Conservation (phyloP, 2,113 vertebrate genomes). For the Chaetodon auriga region DNA sequence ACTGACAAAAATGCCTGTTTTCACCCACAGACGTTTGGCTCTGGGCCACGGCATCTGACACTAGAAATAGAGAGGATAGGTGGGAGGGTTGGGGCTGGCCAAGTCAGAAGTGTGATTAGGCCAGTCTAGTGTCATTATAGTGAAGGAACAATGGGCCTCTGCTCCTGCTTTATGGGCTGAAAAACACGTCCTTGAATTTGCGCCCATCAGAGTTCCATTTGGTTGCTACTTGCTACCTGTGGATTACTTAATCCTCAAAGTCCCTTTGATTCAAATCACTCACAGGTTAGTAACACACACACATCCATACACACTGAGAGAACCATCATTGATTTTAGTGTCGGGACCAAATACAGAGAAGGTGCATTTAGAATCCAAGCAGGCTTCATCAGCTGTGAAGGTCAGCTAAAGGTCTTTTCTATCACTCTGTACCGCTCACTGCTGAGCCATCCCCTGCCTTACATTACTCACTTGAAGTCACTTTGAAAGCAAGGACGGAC, state of each 20-base stretch:
- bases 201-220: constrained; percentile 44
- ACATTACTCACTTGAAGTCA: constrained; percentile 31
- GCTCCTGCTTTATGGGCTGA: not conserved
- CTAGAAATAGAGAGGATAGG: too few species aligned
- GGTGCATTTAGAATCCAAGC: constrained; percentile 55
- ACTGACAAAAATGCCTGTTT: too few species aligned
- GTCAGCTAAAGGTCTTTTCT: constrained; percentile 68
- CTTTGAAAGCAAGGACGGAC: constrained; percentile 13
- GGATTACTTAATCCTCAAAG: constrained; percentile 69
- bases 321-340: constrained; percentile 67
- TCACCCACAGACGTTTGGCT: too few species aligned
- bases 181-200: constrained; percentile 12
- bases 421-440: constrained; percentile 34
- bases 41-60: too few species aligned
- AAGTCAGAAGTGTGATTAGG: too few species aligned
- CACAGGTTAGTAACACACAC: constrained; percentile 61
- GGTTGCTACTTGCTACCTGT: constrained; percentile 59
- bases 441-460: not conserved
- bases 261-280: constrained; percentile 77
- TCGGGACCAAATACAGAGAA: constrained; percentile 38
- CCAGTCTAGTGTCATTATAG: too few species aligned
- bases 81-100: too few species aligned
- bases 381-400: constrained; percentile 55
- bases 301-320: constrained; percentile 7
- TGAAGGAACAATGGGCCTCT: too few species aligned